Base-by-base conservation (phyloP, 2,113 vertebrate species). In the Fukomys damarensis region DNA sequence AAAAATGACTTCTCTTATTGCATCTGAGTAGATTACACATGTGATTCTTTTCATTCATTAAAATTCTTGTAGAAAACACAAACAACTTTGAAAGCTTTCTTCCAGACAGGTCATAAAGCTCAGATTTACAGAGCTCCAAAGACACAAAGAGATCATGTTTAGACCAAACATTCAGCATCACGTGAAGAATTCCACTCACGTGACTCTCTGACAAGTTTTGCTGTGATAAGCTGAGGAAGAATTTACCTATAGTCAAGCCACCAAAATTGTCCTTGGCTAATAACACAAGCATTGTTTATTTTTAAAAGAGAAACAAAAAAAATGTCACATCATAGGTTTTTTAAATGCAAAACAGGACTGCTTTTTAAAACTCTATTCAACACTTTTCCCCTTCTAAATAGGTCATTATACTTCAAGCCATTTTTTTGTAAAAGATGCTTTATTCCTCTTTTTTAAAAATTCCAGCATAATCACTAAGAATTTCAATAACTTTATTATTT, bases 111-210 rank as follows among this genome's bases (percentile, higher is more conserved):
- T 97, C 98, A 97, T 86, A 98, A 97, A 98, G 98, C 96, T 24
- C 63, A 17, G 10, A 96, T 98, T 97, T 98, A 96, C 97, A 98
- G 97, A 95, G 94, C 96, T 97, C 96, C 98, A 98, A 98, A 95
- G 93, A 97, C 94, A 98, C 97, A 98, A 98, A 84, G 0, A 7
- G 12, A 35, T 13, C 17, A 17, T 19, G 7, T 61, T 65, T n/a
- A 89, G 20, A 77, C 56, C 56, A 24, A 98, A 97, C 97, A 98
- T 99, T 99, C 98, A 99, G 99, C 96, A 98, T 98, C 90, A 98
- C 98, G 82, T 26, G 22, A 79, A 16, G 41, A 80, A 63, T 72
- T 10, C 46, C 0, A 1, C 43, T 19, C 46, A 96, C 88, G 20
- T 28, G 5, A 68, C 87, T 96, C 77, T 91, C 86, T 84, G 84